Evolutionary conservation across 2,113 vertebrate species (phyloP).

Genomic region (Arizona elegans): DNA sequence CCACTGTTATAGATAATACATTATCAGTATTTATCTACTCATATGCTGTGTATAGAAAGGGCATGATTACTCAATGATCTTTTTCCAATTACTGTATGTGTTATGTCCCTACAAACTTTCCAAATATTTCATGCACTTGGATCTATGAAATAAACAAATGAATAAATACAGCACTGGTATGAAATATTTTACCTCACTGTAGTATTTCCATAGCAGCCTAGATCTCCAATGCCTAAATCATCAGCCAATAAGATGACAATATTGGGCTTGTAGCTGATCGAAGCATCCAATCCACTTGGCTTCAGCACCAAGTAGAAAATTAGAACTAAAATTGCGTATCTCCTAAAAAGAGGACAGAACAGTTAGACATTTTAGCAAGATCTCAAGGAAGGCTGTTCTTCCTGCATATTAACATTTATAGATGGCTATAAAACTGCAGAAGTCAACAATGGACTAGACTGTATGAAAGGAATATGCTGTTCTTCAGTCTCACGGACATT

Average conservation of each 20-base stretch:
- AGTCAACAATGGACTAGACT: background rate
- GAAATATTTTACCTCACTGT: conserved; percentile 76
- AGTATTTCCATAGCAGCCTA: conserved; percentile 88
- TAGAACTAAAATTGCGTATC: background rate
- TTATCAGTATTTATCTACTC: background rate
- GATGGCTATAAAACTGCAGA: background rate
- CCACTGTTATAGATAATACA: background rate
- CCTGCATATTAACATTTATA: background rate
- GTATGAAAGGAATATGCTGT: background rate
- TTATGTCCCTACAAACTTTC: background rate
- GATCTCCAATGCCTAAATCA: conserved; percentile 89
- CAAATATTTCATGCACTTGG: background rate
- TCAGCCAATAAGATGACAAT: conserved; percentile 86
- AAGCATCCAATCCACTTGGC: background rate
- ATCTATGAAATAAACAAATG: background rate
- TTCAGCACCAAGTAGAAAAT: conserved; percentile 25
- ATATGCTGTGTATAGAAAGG: background rate
- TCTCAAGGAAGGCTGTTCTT: background rate
- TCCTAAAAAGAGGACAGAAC: conserved; percentile 51
- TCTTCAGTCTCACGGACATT: background rate
- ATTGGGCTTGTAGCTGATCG: conserved; percentile 69
- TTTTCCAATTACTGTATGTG: background rate
- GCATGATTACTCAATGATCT: background rate
- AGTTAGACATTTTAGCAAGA: background rate
- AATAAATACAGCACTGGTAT: background rate